Evolutionary conservation across 2,888 invertebrate genomes (phyloP), one percentile per base, ranked within the genome.

Genomic region (Xestia sexstrigata): DNA sequence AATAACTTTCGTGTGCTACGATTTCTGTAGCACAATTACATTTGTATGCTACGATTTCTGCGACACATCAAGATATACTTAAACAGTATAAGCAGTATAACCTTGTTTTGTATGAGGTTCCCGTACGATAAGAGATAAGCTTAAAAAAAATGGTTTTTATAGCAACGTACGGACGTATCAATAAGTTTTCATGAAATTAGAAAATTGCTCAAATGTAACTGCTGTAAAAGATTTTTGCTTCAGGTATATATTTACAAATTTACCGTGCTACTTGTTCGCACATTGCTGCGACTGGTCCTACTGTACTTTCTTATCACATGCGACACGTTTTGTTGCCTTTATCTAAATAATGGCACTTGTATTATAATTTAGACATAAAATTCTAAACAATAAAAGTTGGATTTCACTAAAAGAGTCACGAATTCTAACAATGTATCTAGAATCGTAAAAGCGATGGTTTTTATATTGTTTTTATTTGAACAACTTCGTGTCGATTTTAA

Each of bases 361-460:
- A 86, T 86, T 78, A 80, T 89, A 85, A 87, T 87, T 79, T 83
- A 87, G 89, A 88, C 89, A 83, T 88, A 84, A 87, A 80, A 84
- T 42, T 66, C 63, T 62, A 67, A 76, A 86, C 73, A 87, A 84
- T 85, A 85, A 89, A 88, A 87, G n/a, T 76, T 58, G 68, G 23
- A 73, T 85, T 78, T 83, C 82, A 85, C 77, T 79, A 76, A 81
- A 85, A 72, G 69, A 79, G 66, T 76, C 70, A 80, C 81, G 81
- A 85, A 84, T 85, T 76, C 65, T 65, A 81, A 81, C 79, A 81
- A 72, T 75, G 71, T 76, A 66, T 47, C 23, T 76, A 39, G 47
- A 75, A 72, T 80, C 76, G 79, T 88, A 81, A 84, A 87, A 75
- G 67, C 42, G 75, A 77, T 83, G 15, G 68, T 39, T 76, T 78